A percentile compares a stretch with the other conserved stretches of the same genome.
Conservation (phyloP, 2,797 vertebrate genomes). For the Rhadinocentrus ornatus region DNA sequence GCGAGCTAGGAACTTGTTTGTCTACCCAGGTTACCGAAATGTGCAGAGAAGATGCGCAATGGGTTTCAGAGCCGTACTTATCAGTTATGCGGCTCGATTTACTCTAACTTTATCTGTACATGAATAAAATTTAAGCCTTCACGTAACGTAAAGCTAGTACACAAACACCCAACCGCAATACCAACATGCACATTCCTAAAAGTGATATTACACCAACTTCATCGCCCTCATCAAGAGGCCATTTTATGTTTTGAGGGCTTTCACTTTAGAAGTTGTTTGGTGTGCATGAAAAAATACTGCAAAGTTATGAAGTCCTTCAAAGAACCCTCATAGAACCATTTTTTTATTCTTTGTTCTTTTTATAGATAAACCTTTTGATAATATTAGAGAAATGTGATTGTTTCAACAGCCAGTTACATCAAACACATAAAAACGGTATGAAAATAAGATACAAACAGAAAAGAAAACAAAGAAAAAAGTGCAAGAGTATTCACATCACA, state of each 20-base stretch:
- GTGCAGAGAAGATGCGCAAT: slow-evolving; percentile 32
- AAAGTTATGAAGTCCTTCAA: not conserved
- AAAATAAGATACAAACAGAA: not conserved
- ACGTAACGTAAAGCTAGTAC: not conserved
- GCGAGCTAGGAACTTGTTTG: slow-evolving; percentile 82
- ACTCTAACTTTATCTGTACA: too few relatives aligned
- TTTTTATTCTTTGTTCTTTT: too few relatives aligned
- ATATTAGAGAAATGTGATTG: not conserved
- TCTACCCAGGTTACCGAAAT: slow-evolving; percentile 55
- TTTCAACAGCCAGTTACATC: not conserved
- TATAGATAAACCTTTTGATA: not conserved
- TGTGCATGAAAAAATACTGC: not conserved
- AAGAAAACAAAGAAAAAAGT: not conserved
- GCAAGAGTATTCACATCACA: not conserved
- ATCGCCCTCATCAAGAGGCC: not conserved
- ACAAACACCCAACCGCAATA: not conserved
- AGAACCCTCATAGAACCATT: too few relatives aligned
- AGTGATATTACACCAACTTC: not conserved
- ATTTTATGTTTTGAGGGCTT: not conserved
- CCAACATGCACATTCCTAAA: not conserved
- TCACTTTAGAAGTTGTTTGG: not conserved
- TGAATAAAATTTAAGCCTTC: not conserved
- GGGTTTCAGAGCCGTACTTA: not conserved
- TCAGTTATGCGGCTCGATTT: too few relatives aligned
- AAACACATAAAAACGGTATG: not conserved